A percentile compares a stretch with the other conserved stretches of the same genome.
Evolutionary conservation across 2,113 vertebrate species (phyloP).

Genomic region (Globicephala melas): DNA sequence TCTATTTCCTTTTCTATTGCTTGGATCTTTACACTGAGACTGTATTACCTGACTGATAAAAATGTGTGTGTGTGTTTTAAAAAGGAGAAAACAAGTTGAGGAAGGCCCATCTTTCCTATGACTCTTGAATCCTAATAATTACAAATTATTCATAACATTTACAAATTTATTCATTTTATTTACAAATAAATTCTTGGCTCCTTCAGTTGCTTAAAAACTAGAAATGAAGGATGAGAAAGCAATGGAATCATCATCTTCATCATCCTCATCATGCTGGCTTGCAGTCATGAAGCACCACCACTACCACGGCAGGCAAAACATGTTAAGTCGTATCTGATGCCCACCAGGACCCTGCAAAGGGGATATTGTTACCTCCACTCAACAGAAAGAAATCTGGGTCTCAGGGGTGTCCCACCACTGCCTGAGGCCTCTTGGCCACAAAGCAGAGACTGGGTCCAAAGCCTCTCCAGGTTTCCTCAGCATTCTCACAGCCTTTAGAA

Average conservation of each 20-base stretch:
- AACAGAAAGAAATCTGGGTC: background rate
- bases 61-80: background rate
- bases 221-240: background rate
- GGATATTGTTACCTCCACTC: fast-evolving
- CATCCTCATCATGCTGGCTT: background rate
- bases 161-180: background rate
- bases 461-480: background rate
- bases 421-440: background rate
- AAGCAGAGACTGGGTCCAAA: background rate
- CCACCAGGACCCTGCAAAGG: background rate
- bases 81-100: background rate
- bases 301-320: fast-evolving
- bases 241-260: background rate
- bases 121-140: background rate
- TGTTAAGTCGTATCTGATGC: fast-evolving
- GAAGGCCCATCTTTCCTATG: background rate
- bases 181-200: background rate
- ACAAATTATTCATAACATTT: background rate
- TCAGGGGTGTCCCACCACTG: fast-evolving
- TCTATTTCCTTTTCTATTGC: background rate
- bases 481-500: background rate
- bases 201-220: background rate
- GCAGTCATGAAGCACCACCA: too few species aligned
- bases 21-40: background rate
- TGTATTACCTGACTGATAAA: background rate